Evolutionary conservation across 2,888 invertebrate species (phyloP), one percentile per base, ranked within the genome.

Genomic region (Zhuqinia jingwanae): DNA sequence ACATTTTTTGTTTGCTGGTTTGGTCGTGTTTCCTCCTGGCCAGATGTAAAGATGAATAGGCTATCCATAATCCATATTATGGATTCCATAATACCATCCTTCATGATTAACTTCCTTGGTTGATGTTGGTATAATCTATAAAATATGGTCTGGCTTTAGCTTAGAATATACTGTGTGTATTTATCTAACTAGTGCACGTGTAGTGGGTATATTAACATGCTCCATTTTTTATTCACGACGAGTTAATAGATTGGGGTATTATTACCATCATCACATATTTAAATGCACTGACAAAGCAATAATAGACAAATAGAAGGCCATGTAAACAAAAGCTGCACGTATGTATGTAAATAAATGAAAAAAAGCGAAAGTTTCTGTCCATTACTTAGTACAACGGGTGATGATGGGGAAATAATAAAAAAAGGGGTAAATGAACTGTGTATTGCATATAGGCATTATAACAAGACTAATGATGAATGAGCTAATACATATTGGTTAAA

Each of bases 181-280:
- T 58, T 22, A 25, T 58, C 20, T 20, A 13, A 25, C 20, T 11
- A 58, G 22, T 47, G 36, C 68, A 70, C 68, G 68, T 70, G 68
- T 70, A 42, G 45, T 2, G 0, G 8, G 22, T 2, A 22, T 70
- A 47, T 70, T 70, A 45, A 22, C 47, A 70, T 70, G 68, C 68
- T 70, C 68, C 47, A 70, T 70, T 70, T 70, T 68, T 70, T 70
- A 65, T 45, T 70, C 45, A 68, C 20, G 20, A 65, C 20, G 42
- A 11, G n/a, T 8, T 42, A 47, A 70, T 47, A 70, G 22, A 30
- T 70, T 70, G 68, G 25, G 45, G n/a, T n/a, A n/a, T n/a, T n/a
- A n/a, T n/a, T n/a, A n/a, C 22, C 20, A 70, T 70, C 22, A 22
- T 70, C 47, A 6, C 17, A 1, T 36, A 17, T 30, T 20, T 30